Evolutionary conservation across 2,888 invertebrate species (phyloP).

Genomic region (Drosophila lutescens): DNA sequence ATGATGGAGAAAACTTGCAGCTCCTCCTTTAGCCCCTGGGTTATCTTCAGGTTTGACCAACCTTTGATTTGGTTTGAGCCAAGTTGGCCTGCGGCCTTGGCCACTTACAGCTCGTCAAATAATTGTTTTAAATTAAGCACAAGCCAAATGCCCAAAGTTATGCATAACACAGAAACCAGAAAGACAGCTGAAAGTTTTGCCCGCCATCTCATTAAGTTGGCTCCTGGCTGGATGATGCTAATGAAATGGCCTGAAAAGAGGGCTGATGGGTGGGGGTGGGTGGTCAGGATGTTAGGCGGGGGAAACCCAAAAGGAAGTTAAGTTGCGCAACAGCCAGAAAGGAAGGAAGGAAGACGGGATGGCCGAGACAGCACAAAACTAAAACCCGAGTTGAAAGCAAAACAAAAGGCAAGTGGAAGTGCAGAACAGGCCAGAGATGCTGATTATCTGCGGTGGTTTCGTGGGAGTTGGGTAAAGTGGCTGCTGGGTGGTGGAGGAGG

Average conservation of each 20-base stretch:
- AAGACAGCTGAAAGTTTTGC: slow-evolving; percentile 64
- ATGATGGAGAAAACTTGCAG: slow-evolving; percentile 12
- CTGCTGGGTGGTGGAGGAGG: slow-evolving; percentile 8
- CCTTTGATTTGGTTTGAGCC: slow-evolving; percentile 39
- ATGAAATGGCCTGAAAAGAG: slow-evolving; percentile 51
- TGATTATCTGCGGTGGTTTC: slow-evolving; percentile 64
- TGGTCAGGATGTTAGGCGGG: neutral
- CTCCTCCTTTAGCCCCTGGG: slow-evolving; percentile 1
- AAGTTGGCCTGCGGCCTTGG: slow-evolving; percentile 46
- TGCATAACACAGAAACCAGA: slow-evolving; percentile 63
- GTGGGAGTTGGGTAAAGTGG: neutral
- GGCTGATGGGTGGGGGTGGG: neutral
- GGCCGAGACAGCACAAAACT: slow-evolving; percentile 60
- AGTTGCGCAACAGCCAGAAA: slow-evolving; percentile 46
- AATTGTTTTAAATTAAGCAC: slow-evolving; percentile 79
- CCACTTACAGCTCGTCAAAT: slow-evolving; percentile 60
- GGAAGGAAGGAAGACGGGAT: slow-evolving; percentile 52
- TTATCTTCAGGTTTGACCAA: slow-evolving; percentile 6
- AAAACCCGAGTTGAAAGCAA: slow-evolving; percentile 74
- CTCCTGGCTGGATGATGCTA: slow-evolving; percentile 60
- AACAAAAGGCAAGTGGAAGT: slow-evolving; percentile 52
- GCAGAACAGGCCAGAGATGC: slow-evolving; percentile 40
- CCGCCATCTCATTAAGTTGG: slow-evolving; percentile 77
- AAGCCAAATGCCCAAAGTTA: slow-evolving; percentile 71
- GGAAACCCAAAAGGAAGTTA: slow-evolving; percentile 44